phyloP scores from a whole-genome alignment of 2,888 invertebrate species.

The Parnassius mnemosyne region DNA sequence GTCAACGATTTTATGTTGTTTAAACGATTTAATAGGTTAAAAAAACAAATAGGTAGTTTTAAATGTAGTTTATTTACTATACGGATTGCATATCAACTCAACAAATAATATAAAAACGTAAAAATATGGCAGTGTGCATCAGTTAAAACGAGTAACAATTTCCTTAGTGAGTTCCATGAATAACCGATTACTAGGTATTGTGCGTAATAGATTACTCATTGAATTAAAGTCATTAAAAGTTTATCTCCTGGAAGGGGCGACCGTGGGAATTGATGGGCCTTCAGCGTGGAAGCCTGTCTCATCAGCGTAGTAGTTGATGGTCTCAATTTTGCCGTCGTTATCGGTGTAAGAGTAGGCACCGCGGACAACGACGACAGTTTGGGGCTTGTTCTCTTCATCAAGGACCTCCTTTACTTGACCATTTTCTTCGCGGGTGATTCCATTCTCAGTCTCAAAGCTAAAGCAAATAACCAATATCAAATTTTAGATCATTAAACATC shows the following conservation, averaged over 20 bases:
- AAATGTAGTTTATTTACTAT: slow-evolving; percentile 35
- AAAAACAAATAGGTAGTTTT: slow-evolving; percentile 25
- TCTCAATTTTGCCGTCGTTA: slow-evolving; percentile 75
- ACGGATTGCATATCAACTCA: slow-evolving; percentile 41
- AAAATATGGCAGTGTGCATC: slow-evolving; percentile 62
- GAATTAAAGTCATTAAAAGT: slow-evolving; percentile 16
- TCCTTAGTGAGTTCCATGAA: slow-evolving; percentile 16
- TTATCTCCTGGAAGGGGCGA: slow-evolving; percentile 49
- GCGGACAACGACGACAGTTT: slow-evolving; percentile 76
- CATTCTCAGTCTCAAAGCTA: slow-evolving; percentile 80
- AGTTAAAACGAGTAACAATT: slow-evolving; percentile 39
- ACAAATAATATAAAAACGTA: slow-evolving; percentile 52
- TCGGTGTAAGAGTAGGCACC: slow-evolving; percentile 80
- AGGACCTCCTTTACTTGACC: slow-evolving; percentile 64
- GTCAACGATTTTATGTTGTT: too few relatives aligned
- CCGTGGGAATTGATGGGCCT: slow-evolving; percentile 82
- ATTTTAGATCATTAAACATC: too few relatives aligned
- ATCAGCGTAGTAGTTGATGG: slow-evolving; percentile 79
- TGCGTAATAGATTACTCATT: slow-evolving; percentile 33
- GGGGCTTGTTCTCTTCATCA: slow-evolving; percentile 81
- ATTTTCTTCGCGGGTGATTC: slow-evolving; percentile 71
- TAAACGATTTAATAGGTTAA: too few relatives aligned
- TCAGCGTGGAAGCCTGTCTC: slow-evolving; percentile 83
- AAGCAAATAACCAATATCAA: slow-evolving; percentile 14
- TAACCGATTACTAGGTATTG: slow-evolving; percentile 21